Evolutionary conservation across 2,888 invertebrate genomes (phyloP), one percentile per base, ranked within the genome.

Genomic region (Netelia fuscicornis): DNA sequence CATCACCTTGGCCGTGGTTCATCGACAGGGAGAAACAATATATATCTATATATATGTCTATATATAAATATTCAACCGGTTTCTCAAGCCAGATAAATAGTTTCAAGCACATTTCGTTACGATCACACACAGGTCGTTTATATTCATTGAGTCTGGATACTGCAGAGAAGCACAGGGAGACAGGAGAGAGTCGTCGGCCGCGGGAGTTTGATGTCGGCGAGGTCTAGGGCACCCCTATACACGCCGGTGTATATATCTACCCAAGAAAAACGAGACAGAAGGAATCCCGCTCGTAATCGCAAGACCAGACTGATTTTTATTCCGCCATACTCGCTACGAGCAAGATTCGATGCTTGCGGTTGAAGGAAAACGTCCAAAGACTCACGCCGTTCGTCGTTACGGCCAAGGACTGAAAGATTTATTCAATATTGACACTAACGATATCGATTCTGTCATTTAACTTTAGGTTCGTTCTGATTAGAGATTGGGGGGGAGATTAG

Each of bases 71-170:
- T 81, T 77, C 71, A 81, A 84, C 84, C 84, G 84, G 84, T 84
- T 84, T 77, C 84, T 48, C 84, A 77, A 84, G 81, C 68, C 77
- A 77, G 72, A 84, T 84, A 81, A 84, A 84, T 84, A 84, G 81
- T 81, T 81, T 74, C 81, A 78, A 81, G 84, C 77, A 52, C 74
- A 81, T 84, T 84, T 84, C 68, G 67, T 84, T 81, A 68, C 81
- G 77, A 81, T 80, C 72, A 65, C 72, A 84, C 60, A 72, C 52
- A 52, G 65, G 44, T 79, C 76, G 81, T 84, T 84, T 81, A 77
- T 70, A 81, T 84, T 74, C 84, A 84, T 84, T 74, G 84, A 84
- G 77, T 42, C 77, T 64, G 10, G 60, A 62, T 62, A 25, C 62
- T 52, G 37, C 56, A 25, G 83, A 54, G 71, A 71, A 52, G 78